Conservation (phyloP, 2,797 vertebrate genomes). For the Takifugu rubripes region DNA sequence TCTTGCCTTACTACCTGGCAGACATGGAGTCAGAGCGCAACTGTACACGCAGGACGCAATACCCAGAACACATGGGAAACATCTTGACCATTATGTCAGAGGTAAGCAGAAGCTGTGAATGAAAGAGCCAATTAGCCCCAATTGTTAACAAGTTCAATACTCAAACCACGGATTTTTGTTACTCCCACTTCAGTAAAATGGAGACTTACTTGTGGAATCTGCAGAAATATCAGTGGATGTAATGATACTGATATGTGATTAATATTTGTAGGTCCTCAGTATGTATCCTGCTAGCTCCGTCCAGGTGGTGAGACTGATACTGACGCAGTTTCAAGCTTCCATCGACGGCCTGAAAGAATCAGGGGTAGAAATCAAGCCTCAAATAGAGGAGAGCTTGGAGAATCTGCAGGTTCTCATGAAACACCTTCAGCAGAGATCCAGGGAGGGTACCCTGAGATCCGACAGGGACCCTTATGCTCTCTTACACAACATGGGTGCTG, state of each 20-base stretch:
- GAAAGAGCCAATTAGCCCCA: background rate
- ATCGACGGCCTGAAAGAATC: slow-evolving; percentile 77
- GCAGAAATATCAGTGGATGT: no score
- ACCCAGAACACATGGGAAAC: slow-evolving; percentile 79
- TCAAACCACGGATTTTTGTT: no score
- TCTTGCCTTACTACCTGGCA: slow-evolving; percentile 79
- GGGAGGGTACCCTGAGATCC: slow-evolving; percentile 80
- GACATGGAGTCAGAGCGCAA: slow-evolving; percentile 76
- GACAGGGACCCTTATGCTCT: slow-evolving; percentile 73
- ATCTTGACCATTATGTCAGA: slow-evolving; percentile 81
- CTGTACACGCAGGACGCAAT: slow-evolving; percentile 66
- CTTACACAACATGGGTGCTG: slow-evolving; percentile 52
- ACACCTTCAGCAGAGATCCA: slow-evolving; percentile 82
- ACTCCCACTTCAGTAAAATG: no score
- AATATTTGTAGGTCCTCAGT: background rate
- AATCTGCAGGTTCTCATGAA: slow-evolving; percentile 72
- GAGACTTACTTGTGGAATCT: no score
- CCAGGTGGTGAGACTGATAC: slow-evolving; percentile 73
- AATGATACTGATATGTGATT: no score
- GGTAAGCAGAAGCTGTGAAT: slow-evolving; percentile 28
- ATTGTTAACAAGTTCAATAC: no score
- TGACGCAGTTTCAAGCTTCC: slow-evolving; percentile 76
- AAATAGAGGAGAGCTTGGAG: slow-evolving; percentile 74
- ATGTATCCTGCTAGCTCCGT: slow-evolving; percentile 85
- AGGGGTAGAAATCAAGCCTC: slow-evolving; percentile 75